Conservation (phyloP, 2,797 vertebrate genomes). For the Paguma larvata region DNA sequence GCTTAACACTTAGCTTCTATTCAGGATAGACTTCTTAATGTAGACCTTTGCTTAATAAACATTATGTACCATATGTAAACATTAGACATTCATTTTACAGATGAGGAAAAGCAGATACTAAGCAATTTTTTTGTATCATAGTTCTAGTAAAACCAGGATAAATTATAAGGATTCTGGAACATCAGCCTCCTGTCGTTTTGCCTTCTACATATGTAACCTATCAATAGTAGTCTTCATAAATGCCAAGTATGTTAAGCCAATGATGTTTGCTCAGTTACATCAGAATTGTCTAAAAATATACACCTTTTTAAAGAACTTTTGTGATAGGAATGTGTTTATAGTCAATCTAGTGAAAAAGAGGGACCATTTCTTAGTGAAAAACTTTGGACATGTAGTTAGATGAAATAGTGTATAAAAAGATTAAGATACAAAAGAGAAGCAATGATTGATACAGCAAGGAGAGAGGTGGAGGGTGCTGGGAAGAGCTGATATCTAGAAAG, state of each 20-base stretch:
- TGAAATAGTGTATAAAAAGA: not conserved
- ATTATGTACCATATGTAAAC: not conserved
- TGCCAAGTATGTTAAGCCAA: not conserved
- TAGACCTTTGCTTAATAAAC: conserved; percentile 39
- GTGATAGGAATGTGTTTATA: not conserved
- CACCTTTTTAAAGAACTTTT: not conserved
- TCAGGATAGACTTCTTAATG: not conserved
- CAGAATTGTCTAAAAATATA: not conserved
- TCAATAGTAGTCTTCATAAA: not conserved
- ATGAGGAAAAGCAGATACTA: not conserved
- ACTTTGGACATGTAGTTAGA: not conserved
- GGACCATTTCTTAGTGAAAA: not conserved
- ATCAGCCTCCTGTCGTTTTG: not conserved
- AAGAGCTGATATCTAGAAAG: not conserved
- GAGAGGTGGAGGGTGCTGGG: not conserved
- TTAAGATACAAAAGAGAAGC: not conserved
- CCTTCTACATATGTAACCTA: not conserved
- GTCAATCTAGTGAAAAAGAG: not conserved
- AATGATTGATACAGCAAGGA: not conserved
- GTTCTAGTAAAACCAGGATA: not conserved
- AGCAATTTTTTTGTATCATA: not conserved
- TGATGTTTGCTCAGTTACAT: not conserved
- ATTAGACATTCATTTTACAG: not conserved
- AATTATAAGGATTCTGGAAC: not conserved
- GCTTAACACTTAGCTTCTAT: conserved; percentile 4